phyloP scores from a whole-genome alignment of 2,888 invertebrate genomes.

The Poecilobothrus nobilitatus region DNA sequence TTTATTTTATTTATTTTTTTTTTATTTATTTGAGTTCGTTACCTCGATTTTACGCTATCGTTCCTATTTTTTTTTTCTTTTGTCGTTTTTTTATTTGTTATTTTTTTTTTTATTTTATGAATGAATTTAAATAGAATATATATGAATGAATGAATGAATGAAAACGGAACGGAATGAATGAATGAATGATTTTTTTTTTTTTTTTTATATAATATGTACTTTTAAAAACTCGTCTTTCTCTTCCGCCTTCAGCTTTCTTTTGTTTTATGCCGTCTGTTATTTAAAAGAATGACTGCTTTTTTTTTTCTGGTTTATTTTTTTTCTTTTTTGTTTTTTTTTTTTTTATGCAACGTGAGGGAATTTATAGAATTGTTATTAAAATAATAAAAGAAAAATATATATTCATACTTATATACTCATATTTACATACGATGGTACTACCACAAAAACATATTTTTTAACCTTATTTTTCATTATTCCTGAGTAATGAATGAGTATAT shows the following conservation, averaged over 20 bases:
- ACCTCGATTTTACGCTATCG: not conserved
- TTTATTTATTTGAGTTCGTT: not conserved
- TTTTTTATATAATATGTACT: not conserved
- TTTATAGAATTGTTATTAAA: not conserved
- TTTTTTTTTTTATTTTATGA: too few species aligned
- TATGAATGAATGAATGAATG: too few species aligned
- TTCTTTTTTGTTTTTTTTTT: too few species aligned
- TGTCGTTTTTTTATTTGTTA: too few species aligned
- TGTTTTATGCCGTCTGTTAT: not conserved
- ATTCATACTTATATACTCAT: too few species aligned
- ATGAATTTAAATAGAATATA: too few species aligned
- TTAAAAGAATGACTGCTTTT: not conserved
- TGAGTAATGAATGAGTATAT: not conserved
- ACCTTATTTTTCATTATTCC: too few species aligned
- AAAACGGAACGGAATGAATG: not conserved
- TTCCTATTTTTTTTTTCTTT: not conserved
- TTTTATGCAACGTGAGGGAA: not conserved
- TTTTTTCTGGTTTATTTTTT: too few species aligned
- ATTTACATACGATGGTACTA: too few species aligned
- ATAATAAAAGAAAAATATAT: too few species aligned
- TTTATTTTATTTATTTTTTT: not conserved
- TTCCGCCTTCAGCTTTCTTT: conserved; percentile 9
- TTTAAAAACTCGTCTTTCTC: not conserved
- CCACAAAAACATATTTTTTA: too few species aligned
- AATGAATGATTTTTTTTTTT: not conserved